A percentile compares a stretch with the other conserved stretches of the same genome.
Conservation (phyloP, 2,797 vertebrate species). For the Diglossa cyanea region DNA sequence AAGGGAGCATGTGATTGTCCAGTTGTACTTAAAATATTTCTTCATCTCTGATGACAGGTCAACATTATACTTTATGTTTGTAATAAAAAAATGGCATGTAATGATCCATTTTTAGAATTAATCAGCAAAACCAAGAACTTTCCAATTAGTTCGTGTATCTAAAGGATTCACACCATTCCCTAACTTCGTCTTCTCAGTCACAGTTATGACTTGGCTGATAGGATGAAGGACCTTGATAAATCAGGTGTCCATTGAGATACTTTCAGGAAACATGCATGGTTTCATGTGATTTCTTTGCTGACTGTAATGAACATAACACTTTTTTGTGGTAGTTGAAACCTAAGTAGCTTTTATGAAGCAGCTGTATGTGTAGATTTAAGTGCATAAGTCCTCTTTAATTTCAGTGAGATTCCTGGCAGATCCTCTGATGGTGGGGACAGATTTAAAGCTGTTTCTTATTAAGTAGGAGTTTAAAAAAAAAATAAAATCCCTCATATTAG, state of each 20-base stretch:
- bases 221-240: background rate
- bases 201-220: background rate
- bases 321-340: background rate
- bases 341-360: background rate
- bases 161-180: background rate
- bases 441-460: background rate
- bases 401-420: background rate
- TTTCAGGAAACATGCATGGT: background rate
- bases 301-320: background rate
- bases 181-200: background rate
- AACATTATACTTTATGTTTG: conserved; percentile 7
- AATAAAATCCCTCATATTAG: background rate
- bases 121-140: background rate
- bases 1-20: background rate
- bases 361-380: background rate
- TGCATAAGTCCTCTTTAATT: background rate
- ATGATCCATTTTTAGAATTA: conserved; percentile 1
- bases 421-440: background rate
- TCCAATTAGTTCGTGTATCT: background rate
- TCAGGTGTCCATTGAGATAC: background rate
- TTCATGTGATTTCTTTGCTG: background rate
- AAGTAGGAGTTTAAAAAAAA: background rate
- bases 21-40: conserved; percentile 10
- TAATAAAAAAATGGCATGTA: conserved; percentile 9
- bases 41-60: background rate